phyloP scores from a whole-genome alignment of 1,140 invertebrate species.

The Centruroides vittatus region DNA sequence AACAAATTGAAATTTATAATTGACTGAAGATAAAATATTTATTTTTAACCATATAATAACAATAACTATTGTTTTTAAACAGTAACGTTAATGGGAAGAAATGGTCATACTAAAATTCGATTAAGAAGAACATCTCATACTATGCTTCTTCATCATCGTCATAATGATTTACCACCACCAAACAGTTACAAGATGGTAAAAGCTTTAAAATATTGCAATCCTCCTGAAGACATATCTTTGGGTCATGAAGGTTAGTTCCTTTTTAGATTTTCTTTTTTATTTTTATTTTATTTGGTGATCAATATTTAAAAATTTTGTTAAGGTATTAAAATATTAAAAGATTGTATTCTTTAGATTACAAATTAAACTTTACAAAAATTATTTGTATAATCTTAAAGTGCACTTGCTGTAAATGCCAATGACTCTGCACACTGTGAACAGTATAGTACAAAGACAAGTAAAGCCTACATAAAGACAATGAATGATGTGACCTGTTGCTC shows the following conservation, averaged over 20 bases:
- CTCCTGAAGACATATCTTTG: conserved; percentile 7
- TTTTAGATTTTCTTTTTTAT: not conserved
- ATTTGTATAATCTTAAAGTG: too few species aligned
- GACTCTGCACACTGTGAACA: too few species aligned
- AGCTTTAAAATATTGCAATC: conserved; percentile 15
- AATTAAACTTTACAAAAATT: too few species aligned
- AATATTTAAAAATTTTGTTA: too few species aligned
- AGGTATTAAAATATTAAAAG: too few species aligned
- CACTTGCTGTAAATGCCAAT: too few species aligned
- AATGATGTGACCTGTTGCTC: too few species aligned
- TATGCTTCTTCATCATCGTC: conserved; percentile 9
- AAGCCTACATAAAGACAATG: too few species aligned
- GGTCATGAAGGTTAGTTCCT: conserved; percentile 14
- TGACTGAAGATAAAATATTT: too few species aligned
- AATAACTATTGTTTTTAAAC: not conserved
- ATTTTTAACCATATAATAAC: not conserved
- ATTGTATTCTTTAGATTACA: too few species aligned
- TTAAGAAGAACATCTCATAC: conserved; percentile 8
- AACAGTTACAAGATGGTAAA: conserved; percentile 13
- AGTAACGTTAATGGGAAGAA: conserved; percentile 10
- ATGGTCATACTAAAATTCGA: conserved; percentile 2
- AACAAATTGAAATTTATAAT: too few species aligned
- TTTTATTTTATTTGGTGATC: not conserved
- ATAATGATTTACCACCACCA: conserved; percentile 10
- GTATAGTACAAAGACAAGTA: too few species aligned